These are phyloP conservation scores for Myotis yumanensis DNA, from an alignment of 2,113 vertebrate species.

Conservation along the genomic window DNA sequence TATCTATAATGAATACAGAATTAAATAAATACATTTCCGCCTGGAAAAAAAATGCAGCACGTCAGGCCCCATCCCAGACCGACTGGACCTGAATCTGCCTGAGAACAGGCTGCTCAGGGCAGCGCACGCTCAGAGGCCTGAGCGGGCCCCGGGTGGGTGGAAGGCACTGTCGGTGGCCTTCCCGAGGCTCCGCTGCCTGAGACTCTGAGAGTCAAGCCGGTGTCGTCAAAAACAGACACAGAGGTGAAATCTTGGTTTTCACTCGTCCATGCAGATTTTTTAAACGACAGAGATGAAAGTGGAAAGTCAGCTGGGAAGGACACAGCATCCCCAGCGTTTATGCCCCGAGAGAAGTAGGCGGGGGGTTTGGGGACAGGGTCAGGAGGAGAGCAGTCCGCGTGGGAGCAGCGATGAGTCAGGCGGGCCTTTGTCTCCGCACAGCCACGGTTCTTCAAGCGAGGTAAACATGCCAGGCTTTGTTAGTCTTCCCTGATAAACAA, in stretches of 20 bases:
- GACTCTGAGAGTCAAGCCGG: neutral
- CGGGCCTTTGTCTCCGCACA: neutral
- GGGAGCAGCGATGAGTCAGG: neutral
- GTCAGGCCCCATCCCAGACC: neutral
- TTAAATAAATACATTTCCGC: neutral
- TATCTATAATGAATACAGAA: neutral
- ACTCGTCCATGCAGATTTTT: neutral
- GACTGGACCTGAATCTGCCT: neutral
- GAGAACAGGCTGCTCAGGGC: neutral
- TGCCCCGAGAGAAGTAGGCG: fast-evolving
- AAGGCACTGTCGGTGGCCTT: fast-evolving
- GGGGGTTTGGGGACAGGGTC: neutral
- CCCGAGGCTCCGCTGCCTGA: fast-evolving
- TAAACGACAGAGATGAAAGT: neutral
- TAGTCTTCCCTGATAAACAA: slow-evolving; percentile 61
- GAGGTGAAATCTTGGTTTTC: neutral
- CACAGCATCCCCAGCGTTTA: fast-evolving
- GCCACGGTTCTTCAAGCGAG: neutral
- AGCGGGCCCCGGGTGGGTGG: fast-evolving
- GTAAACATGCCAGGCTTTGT: slow-evolving; percentile 49
- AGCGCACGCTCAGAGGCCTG: fast-evolving
- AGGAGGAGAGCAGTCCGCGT: neutral
- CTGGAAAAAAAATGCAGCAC: neutral
- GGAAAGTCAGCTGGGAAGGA: neutral
- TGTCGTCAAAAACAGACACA: neutral